These are phyloP conservation scores for Bruchidius siliquastri DNA, from an alignment of 2,888 invertebrate genomes.

Conservation along the genomic window DNA sequence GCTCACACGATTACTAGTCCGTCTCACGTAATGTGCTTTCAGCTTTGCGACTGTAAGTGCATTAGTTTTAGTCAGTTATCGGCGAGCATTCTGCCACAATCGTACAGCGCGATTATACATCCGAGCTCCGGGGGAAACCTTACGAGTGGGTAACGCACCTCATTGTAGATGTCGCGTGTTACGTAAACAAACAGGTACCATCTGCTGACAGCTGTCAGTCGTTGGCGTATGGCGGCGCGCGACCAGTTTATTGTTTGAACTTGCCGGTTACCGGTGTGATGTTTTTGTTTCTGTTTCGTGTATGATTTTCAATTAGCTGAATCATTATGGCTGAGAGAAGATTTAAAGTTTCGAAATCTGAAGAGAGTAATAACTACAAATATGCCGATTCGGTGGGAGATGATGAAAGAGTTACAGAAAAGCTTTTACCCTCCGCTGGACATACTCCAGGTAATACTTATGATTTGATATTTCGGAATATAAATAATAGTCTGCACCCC, in stretches of 20 bases:
- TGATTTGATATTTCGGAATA: too few relatives aligned
- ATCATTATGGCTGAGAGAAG: constrained; percentile 54
- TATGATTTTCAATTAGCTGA: background rate
- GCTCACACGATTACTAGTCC: background rate
- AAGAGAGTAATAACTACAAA: constrained; percentile 50
- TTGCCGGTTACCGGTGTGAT: background rate
- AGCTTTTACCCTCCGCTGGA: constrained; percentile 30
- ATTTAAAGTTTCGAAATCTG: constrained; percentile 58
- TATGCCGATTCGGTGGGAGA: constrained; percentile 49
- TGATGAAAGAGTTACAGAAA: constrained; percentile 30
- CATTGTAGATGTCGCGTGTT: background rate
- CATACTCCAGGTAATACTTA: constrained; percentile 5
- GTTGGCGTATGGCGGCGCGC: background rate
- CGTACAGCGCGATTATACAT: background rate
- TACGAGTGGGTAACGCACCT: background rate
- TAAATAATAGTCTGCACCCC: too few relatives aligned
- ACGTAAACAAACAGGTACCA: background rate
- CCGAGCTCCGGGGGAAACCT: background rate
- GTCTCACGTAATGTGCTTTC: background rate
- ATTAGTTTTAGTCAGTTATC: background rate
- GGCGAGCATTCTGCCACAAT: background rate
- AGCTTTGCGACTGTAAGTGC: background rate
- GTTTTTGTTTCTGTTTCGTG: background rate
- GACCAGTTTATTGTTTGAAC: background rate
- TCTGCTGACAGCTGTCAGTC: background rate